phyloP scores from a whole-genome alignment of 2,797 vertebrate genomes.

The Tauraco hartlaubi region DNA sequence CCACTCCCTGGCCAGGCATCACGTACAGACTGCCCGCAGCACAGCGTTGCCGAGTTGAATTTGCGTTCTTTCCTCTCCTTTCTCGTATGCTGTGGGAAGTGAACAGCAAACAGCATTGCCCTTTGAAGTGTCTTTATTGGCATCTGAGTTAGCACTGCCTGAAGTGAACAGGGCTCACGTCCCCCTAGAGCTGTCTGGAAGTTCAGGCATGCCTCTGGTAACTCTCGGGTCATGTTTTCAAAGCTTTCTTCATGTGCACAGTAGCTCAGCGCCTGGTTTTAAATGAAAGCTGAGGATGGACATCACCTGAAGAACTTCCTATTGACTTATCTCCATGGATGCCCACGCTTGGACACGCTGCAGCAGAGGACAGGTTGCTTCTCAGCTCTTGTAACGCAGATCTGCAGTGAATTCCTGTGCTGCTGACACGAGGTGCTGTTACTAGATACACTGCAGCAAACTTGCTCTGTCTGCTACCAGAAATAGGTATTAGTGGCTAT shows the following conservation, averaged over 20 bases:
- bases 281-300: not conserved
- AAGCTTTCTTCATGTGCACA: not conserved
- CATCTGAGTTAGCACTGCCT: conserved; percentile 27
- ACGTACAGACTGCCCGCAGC: not conserved
- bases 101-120: not conserved
- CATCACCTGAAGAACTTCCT: not conserved
- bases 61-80: not conserved
- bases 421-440: not conserved
- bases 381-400: not conserved
- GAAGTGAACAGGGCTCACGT: not conserved
- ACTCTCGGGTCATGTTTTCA: conserved; percentile 47
- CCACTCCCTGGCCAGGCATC: not conserved
- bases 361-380: not conserved
- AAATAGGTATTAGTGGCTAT: conserved; percentile 17
- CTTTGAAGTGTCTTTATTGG: conserved; percentile 3
- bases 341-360: not conserved
- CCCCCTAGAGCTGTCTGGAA: not conserved
- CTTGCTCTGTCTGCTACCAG: conserved; percentile 1
- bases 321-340: not conserved
- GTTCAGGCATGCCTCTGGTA: not conserved
- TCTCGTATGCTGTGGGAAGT: not conserved
- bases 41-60: not conserved
- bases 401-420: not conserved
- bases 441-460: not conserved
- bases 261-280: not conserved